phyloP scores from a whole-genome alignment of 2,888 invertebrate genomes.

The Ypsolopha scabrella region DNA sequence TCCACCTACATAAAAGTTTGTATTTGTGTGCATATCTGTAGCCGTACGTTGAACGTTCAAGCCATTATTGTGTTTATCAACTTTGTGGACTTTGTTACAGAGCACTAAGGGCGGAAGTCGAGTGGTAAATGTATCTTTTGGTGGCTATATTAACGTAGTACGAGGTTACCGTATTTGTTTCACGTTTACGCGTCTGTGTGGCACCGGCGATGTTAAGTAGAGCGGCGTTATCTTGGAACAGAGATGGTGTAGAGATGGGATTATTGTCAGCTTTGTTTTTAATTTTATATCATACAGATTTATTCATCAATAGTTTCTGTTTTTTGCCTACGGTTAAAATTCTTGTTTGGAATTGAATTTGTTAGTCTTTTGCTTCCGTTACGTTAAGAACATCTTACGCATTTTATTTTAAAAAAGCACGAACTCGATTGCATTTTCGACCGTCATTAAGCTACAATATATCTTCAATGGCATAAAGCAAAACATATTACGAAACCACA shows the following conservation, averaged over 20 bases:
- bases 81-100: conserved; percentile 19
- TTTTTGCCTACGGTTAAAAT: not conserved
- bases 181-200: conserved; percentile 67
- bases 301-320: not conserved
- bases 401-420: not conserved
- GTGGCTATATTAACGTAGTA: conserved; percentile 45
- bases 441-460: not conserved
- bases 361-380: not conserved
- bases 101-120: conserved; percentile 18
- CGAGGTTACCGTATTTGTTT: conserved; percentile 67
- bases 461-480: conserved; percentile 4
- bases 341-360: not conserved
- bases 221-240: conserved; percentile 66
- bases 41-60: conserved; percentile 21
- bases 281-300: not conserved
- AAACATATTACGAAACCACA: conserved; percentile 18
- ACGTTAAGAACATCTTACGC: too few relatives aligned
- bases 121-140: conserved; percentile 7
- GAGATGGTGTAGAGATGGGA: conserved; percentile 57
- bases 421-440: not conserved
- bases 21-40: conserved; percentile 42
- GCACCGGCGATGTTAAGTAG: conserved; percentile 59
- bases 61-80: conserved; percentile 15
- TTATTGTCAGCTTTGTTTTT: conserved; percentile 20
- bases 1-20: not conserved